These are phyloP conservation scores for Mionectes macconnelli DNA, from an alignment of 2,113 vertebrate species.

Conservation along the genomic window DNA sequence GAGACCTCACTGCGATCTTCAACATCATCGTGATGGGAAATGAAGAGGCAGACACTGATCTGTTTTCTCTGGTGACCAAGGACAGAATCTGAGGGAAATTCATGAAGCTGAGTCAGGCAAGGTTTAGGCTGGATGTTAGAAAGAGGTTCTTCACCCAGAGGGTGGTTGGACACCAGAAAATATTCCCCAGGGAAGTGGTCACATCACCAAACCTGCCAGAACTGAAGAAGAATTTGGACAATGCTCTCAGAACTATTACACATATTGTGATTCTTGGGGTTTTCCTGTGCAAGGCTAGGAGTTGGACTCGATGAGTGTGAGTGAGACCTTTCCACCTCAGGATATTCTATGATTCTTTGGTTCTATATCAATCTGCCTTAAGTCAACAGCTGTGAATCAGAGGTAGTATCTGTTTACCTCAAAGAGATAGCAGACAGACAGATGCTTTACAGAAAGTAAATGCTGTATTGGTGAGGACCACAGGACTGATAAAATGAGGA, in stretches of 20 bases:
- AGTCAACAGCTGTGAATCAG: not conserved
- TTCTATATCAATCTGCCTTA: not conserved
- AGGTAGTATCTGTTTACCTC: not conserved
- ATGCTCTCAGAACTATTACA: not conserved
- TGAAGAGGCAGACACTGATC: not conserved
- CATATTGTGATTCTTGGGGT: not conserved
- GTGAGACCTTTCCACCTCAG: not conserved
- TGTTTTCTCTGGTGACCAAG: not conserved
- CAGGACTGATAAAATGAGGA: not conserved
- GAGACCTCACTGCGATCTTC: not conserved
- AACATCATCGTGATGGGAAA: rapidly evolving
- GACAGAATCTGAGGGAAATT: not conserved
- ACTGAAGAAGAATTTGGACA: not conserved
- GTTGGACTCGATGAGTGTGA: not conserved
- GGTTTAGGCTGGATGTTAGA: not conserved
- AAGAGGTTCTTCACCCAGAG: not conserved
- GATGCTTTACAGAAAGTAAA: not conserved
- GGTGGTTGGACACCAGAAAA: not conserved
- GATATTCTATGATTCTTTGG: not conserved
- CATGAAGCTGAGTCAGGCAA: not conserved
- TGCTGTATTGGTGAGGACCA: not conserved
- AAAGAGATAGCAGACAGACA: not conserved
- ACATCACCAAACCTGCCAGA: not conserved
- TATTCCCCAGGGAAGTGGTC: not conserved
- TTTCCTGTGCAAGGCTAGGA: not conserved